Percentiles rank a stretch among this genome's conserved stretches.
These are phyloP conservation scores for Penelope pileata DNA, from an alignment of 2,113 vertebrate species.

Conservation along the genomic window DNA sequence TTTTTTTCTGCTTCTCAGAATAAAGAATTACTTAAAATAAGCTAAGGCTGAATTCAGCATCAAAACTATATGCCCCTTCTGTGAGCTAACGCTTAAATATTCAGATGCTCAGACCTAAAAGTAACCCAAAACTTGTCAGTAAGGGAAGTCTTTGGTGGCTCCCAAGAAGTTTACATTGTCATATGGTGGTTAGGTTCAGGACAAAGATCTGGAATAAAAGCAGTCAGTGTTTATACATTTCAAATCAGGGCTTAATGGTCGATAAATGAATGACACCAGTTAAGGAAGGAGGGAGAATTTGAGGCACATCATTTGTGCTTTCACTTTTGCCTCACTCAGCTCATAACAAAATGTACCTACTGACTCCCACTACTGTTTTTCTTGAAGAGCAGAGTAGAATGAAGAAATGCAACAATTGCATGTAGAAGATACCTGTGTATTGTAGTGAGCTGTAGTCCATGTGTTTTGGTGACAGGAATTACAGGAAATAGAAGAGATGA, in stretches of 20 bases:
- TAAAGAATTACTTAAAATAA: background rate
- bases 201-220: background rate
- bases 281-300: background rate
- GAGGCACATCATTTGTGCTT: background rate
- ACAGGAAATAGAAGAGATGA: background rate
- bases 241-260: background rate
- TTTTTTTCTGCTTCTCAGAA: background rate
- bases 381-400: background rate
- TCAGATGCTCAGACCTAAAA: background rate
- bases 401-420: constrained; percentile 22
- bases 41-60: background rate
- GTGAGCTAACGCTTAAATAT: background rate
- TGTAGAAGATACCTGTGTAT: background rate
- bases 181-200: background rate
- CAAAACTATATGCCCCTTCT: background rate
- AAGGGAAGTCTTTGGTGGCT: background rate
- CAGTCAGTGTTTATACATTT: background rate
- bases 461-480: constrained; percentile 15
- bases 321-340: constrained; percentile 19
- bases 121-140: background rate
- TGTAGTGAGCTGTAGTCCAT: background rate
- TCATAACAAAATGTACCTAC: background rate
- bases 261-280: background rate
- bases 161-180: background rate
- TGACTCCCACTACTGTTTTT: constrained; percentile 2